phyloP scores from a whole-genome alignment of 2,113 vertebrate species.

The Pelecanus crispus region DNA sequence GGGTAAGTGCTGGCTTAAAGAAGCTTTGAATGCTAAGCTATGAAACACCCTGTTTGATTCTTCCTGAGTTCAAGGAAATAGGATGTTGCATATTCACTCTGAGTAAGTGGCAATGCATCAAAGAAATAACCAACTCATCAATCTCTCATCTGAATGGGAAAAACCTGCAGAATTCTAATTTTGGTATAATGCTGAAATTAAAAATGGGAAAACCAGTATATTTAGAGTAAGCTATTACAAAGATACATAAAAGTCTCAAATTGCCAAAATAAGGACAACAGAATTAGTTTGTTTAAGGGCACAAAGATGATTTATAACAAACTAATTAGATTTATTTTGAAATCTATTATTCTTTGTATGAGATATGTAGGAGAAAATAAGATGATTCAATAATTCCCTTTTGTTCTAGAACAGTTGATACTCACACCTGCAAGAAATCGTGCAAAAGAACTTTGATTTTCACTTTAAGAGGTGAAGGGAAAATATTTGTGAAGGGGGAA shows the following conservation, averaged over 20 bases:
- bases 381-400: neutral
- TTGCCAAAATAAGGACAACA: neutral
- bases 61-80: constrained; percentile 1
- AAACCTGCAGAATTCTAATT: neutral
- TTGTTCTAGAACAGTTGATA: neutral
- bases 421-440: neutral
- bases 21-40: neutral
- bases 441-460: neutral
- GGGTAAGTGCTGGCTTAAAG: constrained; percentile 15
- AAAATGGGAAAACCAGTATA: neutral
- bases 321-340: neutral
- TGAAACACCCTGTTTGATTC: neutral
- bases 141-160: neutral
- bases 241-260: neutral
- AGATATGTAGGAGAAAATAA: neutral
- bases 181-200: neutral
- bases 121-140: neutral
- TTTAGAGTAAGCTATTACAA: neutral
- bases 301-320: neutral
- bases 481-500: neutral
- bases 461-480: neutral
- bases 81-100: neutral
- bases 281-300: neutral
- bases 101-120: neutral
- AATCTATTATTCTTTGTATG: neutral